These are phyloP conservation scores for Hapalemur alaotrensis DNA, from an alignment of 2,797 vertebrate genomes.

Conservation along the genomic window DNA sequence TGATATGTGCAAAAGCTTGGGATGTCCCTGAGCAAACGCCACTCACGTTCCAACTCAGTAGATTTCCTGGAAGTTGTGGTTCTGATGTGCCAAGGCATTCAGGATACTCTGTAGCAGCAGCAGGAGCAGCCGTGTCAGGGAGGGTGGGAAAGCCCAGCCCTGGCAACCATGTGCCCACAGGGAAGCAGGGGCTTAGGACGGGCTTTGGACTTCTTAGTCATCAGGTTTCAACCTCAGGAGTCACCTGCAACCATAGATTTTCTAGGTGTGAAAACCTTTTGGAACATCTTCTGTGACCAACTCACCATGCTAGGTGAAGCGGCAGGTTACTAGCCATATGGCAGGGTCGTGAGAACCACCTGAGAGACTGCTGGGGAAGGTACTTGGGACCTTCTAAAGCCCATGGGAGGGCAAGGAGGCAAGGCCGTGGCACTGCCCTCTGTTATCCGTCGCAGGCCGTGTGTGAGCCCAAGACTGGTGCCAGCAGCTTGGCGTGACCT, in stretches of 20 bases:
- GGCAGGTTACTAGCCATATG: not conserved
- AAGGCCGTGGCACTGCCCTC: not conserved
- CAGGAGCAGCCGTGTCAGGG: not conserved
- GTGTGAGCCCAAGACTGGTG: not conserved
- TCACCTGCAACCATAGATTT: not conserved
- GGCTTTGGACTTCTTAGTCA: not conserved
- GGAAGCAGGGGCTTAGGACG: not conserved
- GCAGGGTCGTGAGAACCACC: fast-evolving
- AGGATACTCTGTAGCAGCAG: not conserved
- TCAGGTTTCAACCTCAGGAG: not conserved
- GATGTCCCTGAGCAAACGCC: not conserved
- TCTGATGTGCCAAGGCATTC: not conserved
- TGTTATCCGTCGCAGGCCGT: not conserved
- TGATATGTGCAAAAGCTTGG: not conserved
- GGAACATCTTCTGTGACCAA: not conserved
- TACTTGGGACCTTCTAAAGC: not conserved
- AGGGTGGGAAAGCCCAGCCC: not conserved
- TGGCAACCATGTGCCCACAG: not conserved
- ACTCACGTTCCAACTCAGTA: not conserved
- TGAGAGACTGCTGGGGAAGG: not conserved
- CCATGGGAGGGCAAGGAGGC: not conserved
- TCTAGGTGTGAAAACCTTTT: not conserved
- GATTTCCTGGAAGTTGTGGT: not conserved
- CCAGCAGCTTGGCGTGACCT: not conserved
- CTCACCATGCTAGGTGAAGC: not conserved